Percentiles rank a stretch among this genome's conserved stretches.
phyloP scores from a whole-genome alignment of 2,888 invertebrate genomes.

The Drosophila mercatorum region DNA sequence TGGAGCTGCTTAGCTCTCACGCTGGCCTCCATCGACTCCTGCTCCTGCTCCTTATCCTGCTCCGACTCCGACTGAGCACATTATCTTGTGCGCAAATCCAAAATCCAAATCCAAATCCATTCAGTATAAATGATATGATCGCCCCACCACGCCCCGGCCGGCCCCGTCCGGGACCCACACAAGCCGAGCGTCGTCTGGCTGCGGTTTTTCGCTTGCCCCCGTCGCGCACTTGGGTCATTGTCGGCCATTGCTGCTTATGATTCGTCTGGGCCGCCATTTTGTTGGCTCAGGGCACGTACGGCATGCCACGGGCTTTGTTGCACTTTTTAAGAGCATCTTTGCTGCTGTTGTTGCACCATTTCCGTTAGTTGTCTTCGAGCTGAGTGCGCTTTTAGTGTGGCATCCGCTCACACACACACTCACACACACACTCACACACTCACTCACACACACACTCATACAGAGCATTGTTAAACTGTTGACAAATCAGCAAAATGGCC shows the following conservation, averaged over 20 bases:
- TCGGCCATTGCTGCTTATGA: constrained; percentile 69
- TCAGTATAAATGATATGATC: constrained; percentile 74
- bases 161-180: constrained; percentile 23
- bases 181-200: constrained; percentile 55
- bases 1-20: constrained; percentile 72
- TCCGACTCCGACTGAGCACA: constrained; percentile 46
- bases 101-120: constrained; percentile 76
- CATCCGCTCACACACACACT: constrained; percentile 65
- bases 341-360: constrained; percentile 50
- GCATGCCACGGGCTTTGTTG: constrained; percentile 36
- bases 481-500: constrained; percentile 52
- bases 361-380: constrained; percentile 80
- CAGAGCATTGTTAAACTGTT: constrained; percentile 28
- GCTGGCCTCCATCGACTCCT: constrained; percentile 8
- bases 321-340: constrained; percentile 37
- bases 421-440: neutral
- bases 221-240: constrained; percentile 64
- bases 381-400: constrained; percentile 81
- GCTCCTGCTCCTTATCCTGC: neutral
- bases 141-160: neutral
- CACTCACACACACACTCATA: neutral
- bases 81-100: constrained; percentile 79
- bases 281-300: constrained; percentile 72
- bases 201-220: constrained; percentile 59
- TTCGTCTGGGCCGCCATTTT: constrained; percentile 73